A percentile compares a stretch with the other conserved stretches of the same genome.
phyloP scores from a whole-genome alignment of 2,797 vertebrate genomes.

The Rhynchotus rufescens region DNA sequence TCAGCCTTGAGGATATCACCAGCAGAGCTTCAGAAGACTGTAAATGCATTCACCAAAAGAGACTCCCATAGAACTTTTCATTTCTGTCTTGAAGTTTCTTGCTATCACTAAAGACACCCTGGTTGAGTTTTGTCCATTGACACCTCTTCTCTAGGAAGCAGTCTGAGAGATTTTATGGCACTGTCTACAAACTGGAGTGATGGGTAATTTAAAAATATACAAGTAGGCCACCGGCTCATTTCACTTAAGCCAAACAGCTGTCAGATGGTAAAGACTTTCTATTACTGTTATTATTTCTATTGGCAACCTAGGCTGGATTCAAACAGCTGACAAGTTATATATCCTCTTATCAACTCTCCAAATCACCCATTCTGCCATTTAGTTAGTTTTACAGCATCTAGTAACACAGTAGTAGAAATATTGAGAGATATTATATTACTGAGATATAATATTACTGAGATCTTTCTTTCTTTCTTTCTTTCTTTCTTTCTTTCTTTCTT shows the following conservation, averaged over 20 bases:
- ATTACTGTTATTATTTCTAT: background rate
- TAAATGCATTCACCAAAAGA: background rate
- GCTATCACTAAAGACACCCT: background rate
- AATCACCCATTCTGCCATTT: background rate
- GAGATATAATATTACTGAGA: too few relatives aligned
- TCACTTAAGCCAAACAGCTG: background rate
- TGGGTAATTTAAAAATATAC: background rate
- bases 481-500: too few relatives aligned
- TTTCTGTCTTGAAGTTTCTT: background rate
- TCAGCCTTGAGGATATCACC: background rate
- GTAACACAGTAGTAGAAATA: background rate
- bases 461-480: too few relatives aligned
- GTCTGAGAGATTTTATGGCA: background rate
- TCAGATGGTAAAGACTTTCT: background rate
- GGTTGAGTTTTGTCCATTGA: rapidly evolving
- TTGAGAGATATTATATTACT: too few relatives aligned
- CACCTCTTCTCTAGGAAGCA: background rate
- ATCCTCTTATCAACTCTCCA: background rate
- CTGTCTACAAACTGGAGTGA: background rate
- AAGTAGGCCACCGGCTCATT: background rate
- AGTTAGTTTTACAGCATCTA: background rate
- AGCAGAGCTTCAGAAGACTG: background rate
- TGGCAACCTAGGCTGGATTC: background rate
- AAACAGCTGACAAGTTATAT: background rate
- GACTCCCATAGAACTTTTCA: background rate